Base-by-base conservation (phyloP, 2,888 invertebrate genomes). In the Tupiocoris notatus region DNA sequence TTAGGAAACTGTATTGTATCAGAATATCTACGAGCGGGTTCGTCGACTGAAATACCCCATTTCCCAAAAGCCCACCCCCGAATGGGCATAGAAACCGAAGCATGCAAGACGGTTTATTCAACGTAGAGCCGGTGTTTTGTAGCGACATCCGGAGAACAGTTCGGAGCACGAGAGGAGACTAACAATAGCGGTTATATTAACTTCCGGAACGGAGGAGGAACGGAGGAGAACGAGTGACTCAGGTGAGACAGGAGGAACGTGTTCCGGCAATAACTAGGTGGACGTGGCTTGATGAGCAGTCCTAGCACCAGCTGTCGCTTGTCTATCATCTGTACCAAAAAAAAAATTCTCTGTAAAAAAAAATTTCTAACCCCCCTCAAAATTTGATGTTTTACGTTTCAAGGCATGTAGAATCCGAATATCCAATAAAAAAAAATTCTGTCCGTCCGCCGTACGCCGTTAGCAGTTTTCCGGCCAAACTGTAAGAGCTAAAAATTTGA, bases 111-210 rank as follows among this genome's bases (percentile, higher is more conserved):
- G 39, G 71, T 71, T 39, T 71, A 71, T 71, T 66, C 65, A 66
- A 75, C 75, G 75, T 75, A 75, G 65, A 65, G 59, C 75, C 75
- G 75, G 75, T 75, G 75, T 75, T 75, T 75, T 75, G 75, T 74
- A n/a, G n/a, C n/a, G n/a, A n/a, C n/a, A 17, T 75, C 58, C 16
- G 58, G 59, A 59, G 58, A 58, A 65, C 75, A 64, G 75, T 39
- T 39, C 39, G 3, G 39, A 39, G 39, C 39, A 65, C 20, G 58
- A 17, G 20, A 54, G 25, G 39, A 16, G 24, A 59, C 65, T 56
- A 75, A 75, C 75, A 75, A 75, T 57, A 20, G 75, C 16, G 61
- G 56, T 65, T 74, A 64, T 74, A 66, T 75, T 64, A 75, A 64
- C 65, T 75, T 65, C 75, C 22, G 71, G 25, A 25, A 61, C 21